Conservation (phyloP, 2,113 vertebrate species). For the Aldabrachelys gigantea region DNA sequence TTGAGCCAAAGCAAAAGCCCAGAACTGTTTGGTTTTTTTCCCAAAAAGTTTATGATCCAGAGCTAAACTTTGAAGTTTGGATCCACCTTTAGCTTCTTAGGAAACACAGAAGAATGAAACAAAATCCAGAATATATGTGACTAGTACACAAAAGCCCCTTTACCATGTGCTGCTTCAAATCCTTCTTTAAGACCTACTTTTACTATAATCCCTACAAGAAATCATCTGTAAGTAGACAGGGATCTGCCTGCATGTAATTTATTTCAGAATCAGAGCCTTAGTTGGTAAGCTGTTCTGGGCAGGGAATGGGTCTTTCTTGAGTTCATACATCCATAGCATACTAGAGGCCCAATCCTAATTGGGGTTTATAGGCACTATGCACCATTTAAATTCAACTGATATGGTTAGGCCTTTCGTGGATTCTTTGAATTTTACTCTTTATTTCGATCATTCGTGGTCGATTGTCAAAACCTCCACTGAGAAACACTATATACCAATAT, state of each 20-base stretch:
- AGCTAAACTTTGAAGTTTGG: not conserved
- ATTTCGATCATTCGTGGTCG: not conserved
- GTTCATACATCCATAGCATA: not conserved
- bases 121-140: not conserved
- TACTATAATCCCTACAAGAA: not conserved
- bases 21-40: not conserved
- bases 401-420: not conserved
- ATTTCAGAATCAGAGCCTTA: not conserved
- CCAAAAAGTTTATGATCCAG: not conserved
- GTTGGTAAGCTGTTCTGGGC: not conserved
- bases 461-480: rapidly evolving
- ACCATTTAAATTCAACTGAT: not conserved
- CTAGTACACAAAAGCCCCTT: not conserved
- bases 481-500: not conserved
- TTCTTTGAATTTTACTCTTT: not conserved
- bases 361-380: rapidly evolving
- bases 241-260: not conserved
- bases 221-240: not conserved
- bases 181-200: not conserved
- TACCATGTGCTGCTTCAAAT: not conserved
- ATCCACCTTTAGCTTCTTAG: not conserved
- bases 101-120: too few relatives aligned
- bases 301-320: not conserved
- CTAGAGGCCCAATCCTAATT: not conserved
- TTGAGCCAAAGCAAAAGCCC: constrained; percentile 16